Conservation (phyloP, 2,113 vertebrate genomes). For the Neoarius graeffei region DNA sequence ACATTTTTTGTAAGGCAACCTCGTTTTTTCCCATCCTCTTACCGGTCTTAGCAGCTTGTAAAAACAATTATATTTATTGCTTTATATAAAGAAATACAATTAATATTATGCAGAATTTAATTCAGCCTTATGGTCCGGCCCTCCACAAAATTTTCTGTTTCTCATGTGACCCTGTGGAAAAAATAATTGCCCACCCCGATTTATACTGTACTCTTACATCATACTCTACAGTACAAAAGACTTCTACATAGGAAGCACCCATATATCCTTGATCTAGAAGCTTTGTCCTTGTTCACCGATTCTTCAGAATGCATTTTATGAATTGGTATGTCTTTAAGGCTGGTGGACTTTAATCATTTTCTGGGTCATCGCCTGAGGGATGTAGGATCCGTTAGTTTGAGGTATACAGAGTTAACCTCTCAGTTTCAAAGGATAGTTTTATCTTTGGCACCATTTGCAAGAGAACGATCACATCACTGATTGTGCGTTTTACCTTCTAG, state of each 20-base stretch:
- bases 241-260: not conserved
- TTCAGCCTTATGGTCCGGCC: too few relatives aligned
- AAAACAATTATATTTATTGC: too few relatives aligned
- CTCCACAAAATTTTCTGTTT: too few relatives aligned
- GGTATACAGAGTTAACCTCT: not conserved
- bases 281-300: not conserved
- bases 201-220: not conserved
- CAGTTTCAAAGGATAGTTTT: not conserved
- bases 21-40: too few relatives aligned
- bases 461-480: not conserved
- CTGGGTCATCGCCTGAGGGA: not conserved
- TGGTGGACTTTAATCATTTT: not conserved
- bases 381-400: not conserved
- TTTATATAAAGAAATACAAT: too few relatives aligned
- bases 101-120: too few relatives aligned
- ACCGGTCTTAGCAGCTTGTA: too few relatives aligned
- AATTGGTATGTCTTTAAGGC: not conserved
- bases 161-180: too few relatives aligned
- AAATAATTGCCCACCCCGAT: too few relatives aligned
- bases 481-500: conserved; percentile 63
- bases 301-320: not conserved
- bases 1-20: too few relatives aligned
- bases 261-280: not conserved
- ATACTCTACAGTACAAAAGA: not conserved
- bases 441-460: not conserved